These are phyloP conservation scores for Seriola dumerili DNA, from an alignment of 2,113 vertebrate genomes.

Conservation along the genomic window DNA sequence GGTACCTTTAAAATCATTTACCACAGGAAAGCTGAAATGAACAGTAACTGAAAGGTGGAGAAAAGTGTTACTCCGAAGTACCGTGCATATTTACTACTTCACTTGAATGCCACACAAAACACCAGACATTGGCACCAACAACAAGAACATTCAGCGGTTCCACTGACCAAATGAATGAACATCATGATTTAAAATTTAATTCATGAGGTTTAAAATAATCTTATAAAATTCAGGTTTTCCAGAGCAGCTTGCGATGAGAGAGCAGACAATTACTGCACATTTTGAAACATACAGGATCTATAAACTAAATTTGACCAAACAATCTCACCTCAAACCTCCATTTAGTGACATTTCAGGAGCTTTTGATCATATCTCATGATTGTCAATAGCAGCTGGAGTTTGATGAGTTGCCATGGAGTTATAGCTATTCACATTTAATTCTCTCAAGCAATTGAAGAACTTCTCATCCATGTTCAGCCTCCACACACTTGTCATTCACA, in stretches of 20 bases:
- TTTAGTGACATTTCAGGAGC: neutral
- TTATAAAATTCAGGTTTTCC: slow-evolving; percentile 30
- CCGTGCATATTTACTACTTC: neutral
- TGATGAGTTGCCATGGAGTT: neutral
- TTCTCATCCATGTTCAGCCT: neutral
- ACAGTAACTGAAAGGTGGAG: neutral
- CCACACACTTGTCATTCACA: slow-evolving; percentile 6
- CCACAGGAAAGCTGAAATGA: neutral
- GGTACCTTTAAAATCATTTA: neutral
- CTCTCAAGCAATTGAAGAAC: neutral
- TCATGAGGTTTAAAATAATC: slow-evolving; percentile 40
- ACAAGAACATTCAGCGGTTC: slow-evolving; percentile 42
- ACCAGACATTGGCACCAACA: slow-evolving; percentile 27
- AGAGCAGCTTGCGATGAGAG: neutral
- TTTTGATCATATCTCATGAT: neutral
- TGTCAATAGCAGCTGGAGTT: neutral
- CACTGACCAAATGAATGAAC: slow-evolving; percentile 50
- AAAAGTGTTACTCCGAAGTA: neutral
- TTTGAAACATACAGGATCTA: neutral
- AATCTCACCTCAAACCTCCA: neutral
- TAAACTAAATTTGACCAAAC: neutral
- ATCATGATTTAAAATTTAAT: slow-evolving; percentile 38
- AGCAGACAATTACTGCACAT: neutral
- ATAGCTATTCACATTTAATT: neutral
- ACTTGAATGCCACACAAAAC: slow-evolving; percentile 31